A percentile compares a stretch with the other conserved stretches of the same genome.
Conservation (phyloP, 1,140 invertebrate genomes). For the Latrodectus geometricus region DNA sequence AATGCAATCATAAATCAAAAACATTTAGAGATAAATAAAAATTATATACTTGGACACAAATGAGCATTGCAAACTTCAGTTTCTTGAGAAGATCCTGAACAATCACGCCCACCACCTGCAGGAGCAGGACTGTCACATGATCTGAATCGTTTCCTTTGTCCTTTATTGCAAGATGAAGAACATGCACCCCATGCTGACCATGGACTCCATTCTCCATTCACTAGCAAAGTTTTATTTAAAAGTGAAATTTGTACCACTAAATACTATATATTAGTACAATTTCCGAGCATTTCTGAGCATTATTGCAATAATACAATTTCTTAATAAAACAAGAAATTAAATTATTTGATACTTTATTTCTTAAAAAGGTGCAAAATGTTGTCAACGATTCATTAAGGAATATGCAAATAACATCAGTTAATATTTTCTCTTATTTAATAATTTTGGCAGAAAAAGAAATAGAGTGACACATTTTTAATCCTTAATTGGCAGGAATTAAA, state of each 20-base stretch:
- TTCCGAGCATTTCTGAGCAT: too few species aligned
- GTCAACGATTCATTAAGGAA: too few species aligned
- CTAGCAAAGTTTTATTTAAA: conserved; percentile 17
- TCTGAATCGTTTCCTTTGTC: conserved; percentile 66
- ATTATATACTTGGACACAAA: conserved; percentile 67
- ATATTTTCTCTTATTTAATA: too few species aligned
- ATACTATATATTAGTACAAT: too few species aligned
- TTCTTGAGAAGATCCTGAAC: conserved; percentile 63
- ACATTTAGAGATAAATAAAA: neutral
- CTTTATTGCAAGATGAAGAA: conserved; percentile 68
- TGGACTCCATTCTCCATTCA: conserved; percentile 66
- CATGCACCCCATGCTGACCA: conserved; percentile 69
- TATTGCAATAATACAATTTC: too few species aligned
- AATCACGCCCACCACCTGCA: conserved; percentile 67
- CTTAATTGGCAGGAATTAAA: too few species aligned
- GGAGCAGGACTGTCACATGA: conserved; percentile 67
- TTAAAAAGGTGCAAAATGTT: too few species aligned
- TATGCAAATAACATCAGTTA: too few species aligned
- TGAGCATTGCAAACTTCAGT: conserved; percentile 66
- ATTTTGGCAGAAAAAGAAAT: too few species aligned
- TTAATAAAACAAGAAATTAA: too few species aligned
- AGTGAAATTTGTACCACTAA: neutral
- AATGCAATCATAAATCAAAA: neutral
- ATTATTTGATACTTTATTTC: too few species aligned
- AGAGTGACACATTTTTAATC: too few species aligned